Evolutionary conservation across 2,797 vertebrate species (phyloP).

Genomic region (Acanthornis magna): DNA sequence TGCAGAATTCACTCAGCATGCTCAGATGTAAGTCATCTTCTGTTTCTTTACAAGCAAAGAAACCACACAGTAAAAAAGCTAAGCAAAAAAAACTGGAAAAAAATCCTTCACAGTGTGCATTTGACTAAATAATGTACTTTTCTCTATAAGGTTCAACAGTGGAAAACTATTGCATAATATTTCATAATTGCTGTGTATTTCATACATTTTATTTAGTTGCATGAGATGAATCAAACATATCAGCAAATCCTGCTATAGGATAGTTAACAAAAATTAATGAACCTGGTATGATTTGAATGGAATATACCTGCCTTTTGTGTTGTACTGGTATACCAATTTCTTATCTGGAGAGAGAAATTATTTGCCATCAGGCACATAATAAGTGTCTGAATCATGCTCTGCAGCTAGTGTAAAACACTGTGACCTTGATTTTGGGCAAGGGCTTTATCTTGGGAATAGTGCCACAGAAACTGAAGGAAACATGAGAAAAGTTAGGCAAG

Average conservation of each 20-base stretch:
- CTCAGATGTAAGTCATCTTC: conserved; percentile 6
- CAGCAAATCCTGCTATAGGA: neutral
- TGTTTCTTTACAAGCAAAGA: conserved; percentile 31
- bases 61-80: neutral
- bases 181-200: neutral
- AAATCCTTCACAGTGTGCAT: neutral
- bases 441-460: neutral
- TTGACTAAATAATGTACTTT: neutral
- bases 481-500: neutral
- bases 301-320: neutral
- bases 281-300: neutral
- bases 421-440: neutral
- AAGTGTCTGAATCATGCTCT: neutral
- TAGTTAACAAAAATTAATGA: neutral
- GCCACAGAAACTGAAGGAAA: neutral
- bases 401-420: neutral
- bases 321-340: neutral
- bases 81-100: neutral
- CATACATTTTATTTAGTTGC: neutral
- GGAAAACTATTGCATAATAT: neutral
- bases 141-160: neutral
- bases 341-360: neutral
- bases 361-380: neutral
- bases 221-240: neutral
- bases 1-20: neutral